These are phyloP conservation scores for Hydriomena furcata DNA, from an alignment of 2,888 invertebrate species.

Conservation along the genomic window DNA sequence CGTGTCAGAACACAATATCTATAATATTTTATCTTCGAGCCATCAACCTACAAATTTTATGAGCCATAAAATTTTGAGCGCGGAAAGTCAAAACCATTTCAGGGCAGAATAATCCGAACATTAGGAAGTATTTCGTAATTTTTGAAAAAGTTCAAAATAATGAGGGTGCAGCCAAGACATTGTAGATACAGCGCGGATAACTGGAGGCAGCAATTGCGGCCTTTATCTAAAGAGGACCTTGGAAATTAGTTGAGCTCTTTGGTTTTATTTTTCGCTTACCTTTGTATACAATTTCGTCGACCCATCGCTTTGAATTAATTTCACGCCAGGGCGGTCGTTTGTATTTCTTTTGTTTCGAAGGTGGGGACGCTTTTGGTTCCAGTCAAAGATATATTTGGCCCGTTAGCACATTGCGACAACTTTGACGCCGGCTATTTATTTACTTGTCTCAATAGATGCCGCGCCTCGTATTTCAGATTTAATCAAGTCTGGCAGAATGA, in stretches of 20 bases:
- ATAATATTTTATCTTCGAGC: constrained; percentile 51
- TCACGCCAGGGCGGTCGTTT: constrained; percentile 70
- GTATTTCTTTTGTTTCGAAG: constrained; percentile 74
- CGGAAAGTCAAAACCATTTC: constrained; percentile 37
- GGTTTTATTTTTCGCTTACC: constrained; percentile 72
- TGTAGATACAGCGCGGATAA: constrained; percentile 50
- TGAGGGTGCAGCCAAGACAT: constrained; percentile 35
- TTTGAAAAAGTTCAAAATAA: constrained; percentile 37
- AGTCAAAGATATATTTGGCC: constrained; percentile 71
- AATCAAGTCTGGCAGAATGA: constrained; percentile 75
- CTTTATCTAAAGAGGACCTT: constrained; percentile 64
- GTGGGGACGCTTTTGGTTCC: constrained; percentile 61
- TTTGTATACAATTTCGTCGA: constrained; percentile 72
- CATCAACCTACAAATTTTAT: constrained; percentile 44
- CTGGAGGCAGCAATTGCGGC: constrained; percentile 60
- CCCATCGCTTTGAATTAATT: constrained; percentile 77
- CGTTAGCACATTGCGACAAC: constrained; percentile 75
- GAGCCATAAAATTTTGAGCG: constrained; percentile 36
- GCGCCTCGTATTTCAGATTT: constrained; percentile 73
- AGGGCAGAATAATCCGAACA: constrained; percentile 34
- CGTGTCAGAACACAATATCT: constrained; percentile 55
- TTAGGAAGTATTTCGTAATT: constrained; percentile 36
- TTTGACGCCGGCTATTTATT: constrained; percentile 74
- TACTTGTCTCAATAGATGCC: constrained; percentile 70
- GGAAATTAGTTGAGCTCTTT: constrained; percentile 66